Percentiles rank a stretch among this genome's conserved stretches.
Evolutionary conservation across 2,888 invertebrate species (phyloP).

Genomic region (Lathronympha strigana): DNA sequence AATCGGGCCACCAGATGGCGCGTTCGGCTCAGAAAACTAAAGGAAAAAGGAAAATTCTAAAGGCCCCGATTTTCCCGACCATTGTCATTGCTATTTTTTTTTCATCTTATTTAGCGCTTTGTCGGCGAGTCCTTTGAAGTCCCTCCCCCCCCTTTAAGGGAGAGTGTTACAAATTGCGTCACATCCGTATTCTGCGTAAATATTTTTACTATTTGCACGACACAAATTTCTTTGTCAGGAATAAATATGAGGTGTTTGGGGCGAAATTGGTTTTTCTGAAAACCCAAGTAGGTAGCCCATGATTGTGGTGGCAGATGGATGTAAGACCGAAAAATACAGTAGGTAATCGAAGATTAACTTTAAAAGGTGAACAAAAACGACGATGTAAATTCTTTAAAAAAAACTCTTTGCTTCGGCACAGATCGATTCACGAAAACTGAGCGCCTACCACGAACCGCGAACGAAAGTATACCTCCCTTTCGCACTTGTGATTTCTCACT

Average conservation of each 20-base stretch:
- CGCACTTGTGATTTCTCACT: too few species aligned
- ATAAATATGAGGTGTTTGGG: not conserved
- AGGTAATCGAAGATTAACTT: too few species aligned
- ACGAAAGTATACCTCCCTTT: too few species aligned
- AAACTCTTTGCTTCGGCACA: too few species aligned
- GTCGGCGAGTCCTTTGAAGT: constrained; percentile 82
- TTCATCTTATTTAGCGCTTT: constrained; percentile 84
- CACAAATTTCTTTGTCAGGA: constrained; percentile 14
- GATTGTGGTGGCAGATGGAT: too few species aligned
- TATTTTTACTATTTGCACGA: constrained; percentile 57
- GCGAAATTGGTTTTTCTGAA: not conserved
- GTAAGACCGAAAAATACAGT: too few species aligned
- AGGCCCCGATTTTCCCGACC: constrained; percentile 78
- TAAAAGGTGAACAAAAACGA: too few species aligned
- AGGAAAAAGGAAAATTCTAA: constrained; percentile 68
- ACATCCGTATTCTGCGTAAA: constrained; percentile 74
- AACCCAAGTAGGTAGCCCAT: not conserved
- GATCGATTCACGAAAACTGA: too few species aligned
- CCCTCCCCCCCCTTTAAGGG: constrained; percentile 54
- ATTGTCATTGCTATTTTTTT: constrained; percentile 79
- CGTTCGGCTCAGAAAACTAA: constrained; percentile 64
- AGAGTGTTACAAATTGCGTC: constrained; percentile 82
- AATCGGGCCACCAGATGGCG: constrained; percentile 54
- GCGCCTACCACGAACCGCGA: too few species aligned
- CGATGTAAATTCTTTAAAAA: too few species aligned